phyloP scores from a whole-genome alignment of 2,113 vertebrate genomes.

The Heptranchias perlo region DNA sequence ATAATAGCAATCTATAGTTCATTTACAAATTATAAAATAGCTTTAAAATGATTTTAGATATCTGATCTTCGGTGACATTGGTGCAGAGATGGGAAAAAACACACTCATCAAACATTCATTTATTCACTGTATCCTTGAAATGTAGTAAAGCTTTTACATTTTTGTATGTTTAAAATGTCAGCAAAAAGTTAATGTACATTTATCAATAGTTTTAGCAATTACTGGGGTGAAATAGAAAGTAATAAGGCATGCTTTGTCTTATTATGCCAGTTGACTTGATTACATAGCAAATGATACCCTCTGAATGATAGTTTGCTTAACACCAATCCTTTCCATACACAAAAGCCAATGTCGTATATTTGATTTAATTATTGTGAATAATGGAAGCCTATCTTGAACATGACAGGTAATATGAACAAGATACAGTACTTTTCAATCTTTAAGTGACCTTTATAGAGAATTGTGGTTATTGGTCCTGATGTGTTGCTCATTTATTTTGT shows the following conservation, averaged over 20 bases:
- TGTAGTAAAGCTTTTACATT: background rate
- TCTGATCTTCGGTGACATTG: background rate
- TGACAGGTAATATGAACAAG: slow-evolving; percentile 58
- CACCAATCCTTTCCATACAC: slow-evolving; percentile 21
- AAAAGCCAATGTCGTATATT: slow-evolving; percentile 33
- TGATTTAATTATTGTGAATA: slow-evolving; percentile 47
- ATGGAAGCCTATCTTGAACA: slow-evolving; percentile 50
- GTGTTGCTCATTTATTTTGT: slow-evolving; percentile 52
- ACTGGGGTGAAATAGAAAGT: background rate
- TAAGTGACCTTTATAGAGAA: slow-evolving; percentile 71
- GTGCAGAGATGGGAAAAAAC: background rate
- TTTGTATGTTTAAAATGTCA: background rate
- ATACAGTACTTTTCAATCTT: slow-evolving; percentile 56
- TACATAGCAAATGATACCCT: background rate
- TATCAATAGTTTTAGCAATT: background rate
- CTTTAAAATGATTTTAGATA: background rate
- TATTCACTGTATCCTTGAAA: background rate
- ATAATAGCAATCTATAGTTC: background rate
- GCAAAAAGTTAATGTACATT: background rate
- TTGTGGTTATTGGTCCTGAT: slow-evolving; percentile 55
- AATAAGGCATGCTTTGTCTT: background rate
- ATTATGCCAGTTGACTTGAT: background rate
- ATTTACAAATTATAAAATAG: background rate
- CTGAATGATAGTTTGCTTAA: slow-evolving; percentile 20
- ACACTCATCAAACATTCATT: background rate